Percentiles rank a stretch among this genome's conserved stretches.
These are phyloP conservation scores for Tillus elongatus DNA, from an alignment of 2,888 invertebrate genomes.

Conservation along the genomic window DNA sequence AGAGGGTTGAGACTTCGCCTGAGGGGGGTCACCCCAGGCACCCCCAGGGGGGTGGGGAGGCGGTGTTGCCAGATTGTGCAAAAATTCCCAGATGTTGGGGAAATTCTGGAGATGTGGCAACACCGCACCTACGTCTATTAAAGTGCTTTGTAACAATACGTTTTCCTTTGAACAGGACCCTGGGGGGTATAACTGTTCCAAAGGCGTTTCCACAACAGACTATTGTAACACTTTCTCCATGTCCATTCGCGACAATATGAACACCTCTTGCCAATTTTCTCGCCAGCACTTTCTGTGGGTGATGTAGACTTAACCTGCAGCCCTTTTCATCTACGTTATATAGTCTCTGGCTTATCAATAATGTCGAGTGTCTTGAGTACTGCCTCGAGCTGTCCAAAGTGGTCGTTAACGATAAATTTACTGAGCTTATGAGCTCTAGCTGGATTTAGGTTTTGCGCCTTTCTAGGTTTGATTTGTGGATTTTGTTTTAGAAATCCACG, in stretches of 20 bases:
- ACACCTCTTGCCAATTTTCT: slow-evolving; percentile 25
- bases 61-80: too few relatives aligned
- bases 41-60: too few relatives aligned
- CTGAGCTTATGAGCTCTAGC: slow-evolving; percentile 24
- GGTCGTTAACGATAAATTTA: slow-evolving; percentile 21
- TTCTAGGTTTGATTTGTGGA: too few relatives aligned
- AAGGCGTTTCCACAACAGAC: slow-evolving; percentile 28
- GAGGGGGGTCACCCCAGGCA: too few relatives aligned
- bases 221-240: too few relatives aligned
- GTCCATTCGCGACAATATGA: slow-evolving; percentile 26
- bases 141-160: too few relatives aligned
- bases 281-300: slow-evolving; percentile 24
- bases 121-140: too few relatives aligned
- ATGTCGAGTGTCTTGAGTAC: slow-evolving; percentile 17
- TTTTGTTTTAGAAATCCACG: too few relatives aligned
- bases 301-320: slow-evolving; percentile 25
- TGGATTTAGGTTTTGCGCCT: slow-evolving; percentile 25
- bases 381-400: slow-evolving; percentile 22
- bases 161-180: slow-evolving; percentile 24
- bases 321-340: slow-evolving; percentile 29
- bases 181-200: slow-evolving; percentile 25
- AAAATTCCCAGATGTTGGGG: too few relatives aligned
- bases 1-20: too few relatives aligned
- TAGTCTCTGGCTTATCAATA: slow-evolving; percentile 16
- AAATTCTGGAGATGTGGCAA: too few relatives aligned